phyloP scores from a whole-genome alignment of 2,797 vertebrate genomes.

The Chanos chanos region DNA sequence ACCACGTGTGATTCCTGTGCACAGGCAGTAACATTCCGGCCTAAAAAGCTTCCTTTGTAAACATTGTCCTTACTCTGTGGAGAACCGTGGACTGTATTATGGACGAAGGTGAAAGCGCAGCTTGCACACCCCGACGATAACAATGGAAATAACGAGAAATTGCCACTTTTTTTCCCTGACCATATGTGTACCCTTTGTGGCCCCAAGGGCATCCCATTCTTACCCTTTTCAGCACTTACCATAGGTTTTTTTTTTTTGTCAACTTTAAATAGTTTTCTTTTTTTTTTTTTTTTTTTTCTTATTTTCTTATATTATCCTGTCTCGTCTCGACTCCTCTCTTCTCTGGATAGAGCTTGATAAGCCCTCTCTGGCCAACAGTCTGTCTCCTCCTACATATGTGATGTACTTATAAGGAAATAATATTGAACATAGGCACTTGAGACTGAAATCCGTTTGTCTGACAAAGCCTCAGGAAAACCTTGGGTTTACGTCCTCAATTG shows the following conservation, averaged over 20 bases:
- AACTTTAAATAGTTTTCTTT: conserved; percentile 61
- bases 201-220: conserved; percentile 71
- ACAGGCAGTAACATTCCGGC: too few species aligned
- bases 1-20: too few species aligned
- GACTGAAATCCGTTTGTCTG: conserved; percentile 4
- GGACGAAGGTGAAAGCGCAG: conserved; percentile 60
- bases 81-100: conserved; percentile 57
- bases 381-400: conserved; percentile 18
- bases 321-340: neutral
- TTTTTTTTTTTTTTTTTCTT: conserved; percentile 29
- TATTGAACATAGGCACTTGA: conserved; percentile 8
- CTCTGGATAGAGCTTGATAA: conserved; percentile 30
- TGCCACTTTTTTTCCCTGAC: conserved; percentile 60
- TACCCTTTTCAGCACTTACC: conserved; percentile 53
- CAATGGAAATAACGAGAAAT: conserved; percentile 62
- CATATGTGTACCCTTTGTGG: conserved; percentile 64
- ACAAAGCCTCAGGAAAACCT: conserved; percentile 20
- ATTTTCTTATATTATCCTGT: conserved; percentile 21
- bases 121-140: conserved; percentile 61
- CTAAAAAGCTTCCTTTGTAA: conserved; percentile 48
- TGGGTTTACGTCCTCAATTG: conserved; percentile 21
- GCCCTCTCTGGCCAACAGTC: conserved; percentile 13
- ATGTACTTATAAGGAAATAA: neutral
- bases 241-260: conserved; percentile 58
- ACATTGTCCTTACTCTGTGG: conserved; percentile 54